Evolutionary conservation across 2,888 invertebrate species (phyloP).

Genomic region (Lasioglossum figueresi): DNA sequence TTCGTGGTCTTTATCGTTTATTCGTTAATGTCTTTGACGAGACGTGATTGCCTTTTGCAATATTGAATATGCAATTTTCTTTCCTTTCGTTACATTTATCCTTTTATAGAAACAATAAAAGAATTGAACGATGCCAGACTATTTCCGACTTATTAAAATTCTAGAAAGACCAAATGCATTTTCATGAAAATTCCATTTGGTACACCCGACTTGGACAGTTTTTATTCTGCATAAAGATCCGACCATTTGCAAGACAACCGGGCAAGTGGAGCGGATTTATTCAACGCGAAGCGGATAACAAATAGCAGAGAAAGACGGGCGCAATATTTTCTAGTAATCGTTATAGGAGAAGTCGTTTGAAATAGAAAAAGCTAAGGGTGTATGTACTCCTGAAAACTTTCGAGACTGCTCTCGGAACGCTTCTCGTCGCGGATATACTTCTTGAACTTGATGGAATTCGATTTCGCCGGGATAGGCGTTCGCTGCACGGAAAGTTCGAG

Average conservation of each 20-base stretch:
- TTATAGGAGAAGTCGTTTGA: constrained; percentile 37
- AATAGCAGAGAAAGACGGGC: not conserved
- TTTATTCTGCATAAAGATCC: not conserved
- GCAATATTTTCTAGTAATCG: constrained; percentile 43
- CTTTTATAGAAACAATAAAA: too few relatives aligned
- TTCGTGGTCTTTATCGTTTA: not conserved
- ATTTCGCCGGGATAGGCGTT: constrained; percentile 57
- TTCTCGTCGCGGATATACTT: constrained; percentile 63
- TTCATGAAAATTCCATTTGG: not conserved
- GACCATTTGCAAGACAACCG: not conserved
- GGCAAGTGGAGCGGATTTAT: not conserved
- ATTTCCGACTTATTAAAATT: not conserved
- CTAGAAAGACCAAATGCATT: not conserved
- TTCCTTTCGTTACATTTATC: not conserved
- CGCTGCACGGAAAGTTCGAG: constrained; percentile 39
- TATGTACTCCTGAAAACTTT: constrained; percentile 53
- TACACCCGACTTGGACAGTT: not conserved
- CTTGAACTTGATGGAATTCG: constrained; percentile 64
- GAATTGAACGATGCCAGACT: too few relatives aligned
- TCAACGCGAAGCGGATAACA: constrained; percentile 3
- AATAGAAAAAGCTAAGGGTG: constrained; percentile 38
- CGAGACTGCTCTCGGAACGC: constrained; percentile 50
- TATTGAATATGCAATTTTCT: not conserved
- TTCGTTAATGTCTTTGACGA: not conserved
- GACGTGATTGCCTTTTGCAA: not conserved